Evolutionary conservation across 1,140 invertebrate genomes (phyloP).

Genomic region (Drosophila baimaii): DNA sequence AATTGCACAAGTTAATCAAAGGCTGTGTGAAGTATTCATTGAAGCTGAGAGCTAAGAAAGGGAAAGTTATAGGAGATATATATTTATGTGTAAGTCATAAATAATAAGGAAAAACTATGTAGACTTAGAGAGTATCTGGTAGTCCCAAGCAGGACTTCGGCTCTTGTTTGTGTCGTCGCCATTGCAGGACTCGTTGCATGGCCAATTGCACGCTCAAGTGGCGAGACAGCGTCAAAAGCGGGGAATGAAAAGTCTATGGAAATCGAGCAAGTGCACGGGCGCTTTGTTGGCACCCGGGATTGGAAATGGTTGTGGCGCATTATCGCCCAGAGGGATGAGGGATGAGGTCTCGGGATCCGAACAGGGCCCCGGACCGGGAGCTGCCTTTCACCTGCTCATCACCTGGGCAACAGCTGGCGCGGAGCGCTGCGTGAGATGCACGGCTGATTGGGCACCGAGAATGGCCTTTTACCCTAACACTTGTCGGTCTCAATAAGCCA

Average conservation of each 20-base stretch:
- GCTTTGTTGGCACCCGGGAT: slow-evolving; percentile 38
- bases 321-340: slow-evolving; percentile 29
- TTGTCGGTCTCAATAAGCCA: slow-evolving; percentile 18
- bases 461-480: slow-evolving; percentile 15
- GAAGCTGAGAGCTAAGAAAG: neutral
- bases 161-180: slow-evolving; percentile 33
- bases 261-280: slow-evolving; percentile 42
- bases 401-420: slow-evolving; percentile 47
- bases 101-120: neutral
- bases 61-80: rapidly evolving
- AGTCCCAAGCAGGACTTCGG: too few species aligned
- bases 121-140: neutral
- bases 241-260: slow-evolving; percentile 41
- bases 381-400: slow-evolving; percentile 41
- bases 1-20: neutral
- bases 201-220: slow-evolving; percentile 74
- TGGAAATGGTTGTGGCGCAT: slow-evolving; percentile 28
- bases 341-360: neutral
- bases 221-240: slow-evolving; percentile 48
- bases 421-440: slow-evolving; percentile 36
- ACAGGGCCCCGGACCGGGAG: neutral
- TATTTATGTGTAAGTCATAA: too few species aligned
- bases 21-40: neutral
- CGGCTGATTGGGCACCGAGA: slow-evolving; percentile 31
- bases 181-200: slow-evolving; percentile 61